Evolutionary conservation across 2,113 vertebrate species (phyloP).

Genomic region (Sinocyclocheilus anophthalmus): DNA sequence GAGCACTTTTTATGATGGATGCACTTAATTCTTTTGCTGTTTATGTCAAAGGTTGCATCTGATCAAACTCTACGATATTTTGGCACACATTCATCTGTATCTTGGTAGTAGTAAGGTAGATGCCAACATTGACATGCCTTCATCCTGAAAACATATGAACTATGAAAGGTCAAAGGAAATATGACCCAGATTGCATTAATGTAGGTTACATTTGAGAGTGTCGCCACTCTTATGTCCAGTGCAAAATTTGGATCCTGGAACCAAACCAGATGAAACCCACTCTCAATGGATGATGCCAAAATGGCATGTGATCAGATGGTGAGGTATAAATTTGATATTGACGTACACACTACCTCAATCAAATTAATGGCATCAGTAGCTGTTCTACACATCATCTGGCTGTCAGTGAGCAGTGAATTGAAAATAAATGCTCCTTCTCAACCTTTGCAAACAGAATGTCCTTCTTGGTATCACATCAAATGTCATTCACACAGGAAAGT

Average conservation of each 20-base stretch:
- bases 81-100: background rate
- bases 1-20: no score
- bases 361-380: slow-evolving; percentile 24
- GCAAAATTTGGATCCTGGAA: background rate
- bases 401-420: slow-evolving; percentile 7
- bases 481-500: background rate
- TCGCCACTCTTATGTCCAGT: background rate
- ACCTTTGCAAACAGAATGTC: background rate
- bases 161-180: background rate
- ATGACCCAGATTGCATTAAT: background rate
- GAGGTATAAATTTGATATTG: slow-evolving; percentile 47
- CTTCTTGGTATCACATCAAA: background rate
- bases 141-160: background rate
- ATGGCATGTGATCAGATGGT: background rate
- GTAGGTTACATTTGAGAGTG: background rate
- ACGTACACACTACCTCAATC: slow-evolving; percentile 17
- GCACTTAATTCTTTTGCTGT: background rate
- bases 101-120: background rate
- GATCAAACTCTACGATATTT: background rate
- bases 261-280: background rate
- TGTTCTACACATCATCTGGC: slow-evolving; percentile 8
- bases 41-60: background rate
- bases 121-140: background rate
- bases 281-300: background rate
- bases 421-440: slow-evolving; percentile 31